Evolutionary conservation across 2,797 vertebrate species (phyloP).

Genomic region (Smutsia gigantea): DNA sequence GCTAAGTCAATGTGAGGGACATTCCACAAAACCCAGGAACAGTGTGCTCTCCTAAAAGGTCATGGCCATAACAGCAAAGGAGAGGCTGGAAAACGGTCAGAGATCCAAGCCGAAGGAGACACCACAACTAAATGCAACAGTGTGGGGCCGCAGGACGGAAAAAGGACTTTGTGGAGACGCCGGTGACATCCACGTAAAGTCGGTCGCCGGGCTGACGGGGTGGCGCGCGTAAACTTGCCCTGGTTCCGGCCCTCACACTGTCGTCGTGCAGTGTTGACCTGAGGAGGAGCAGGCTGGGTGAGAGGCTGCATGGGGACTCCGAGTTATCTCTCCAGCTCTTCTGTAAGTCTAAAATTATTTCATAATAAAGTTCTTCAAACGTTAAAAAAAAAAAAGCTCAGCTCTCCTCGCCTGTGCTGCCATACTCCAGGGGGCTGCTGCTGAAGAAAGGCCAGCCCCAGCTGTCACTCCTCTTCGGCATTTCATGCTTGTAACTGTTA

Average conservation of each 20-base stretch:
- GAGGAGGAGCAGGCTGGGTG: neutral
- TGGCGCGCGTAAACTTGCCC: rapidly evolving
- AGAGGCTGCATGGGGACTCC: neutral
- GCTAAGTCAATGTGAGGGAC: neutral
- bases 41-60: neutral
- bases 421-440: neutral
- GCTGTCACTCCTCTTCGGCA: neutral
- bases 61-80: neutral
- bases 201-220: rapidly evolving
- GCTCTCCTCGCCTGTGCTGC: neutral
- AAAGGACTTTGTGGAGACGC: neutral
- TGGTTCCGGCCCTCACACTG: neutral
- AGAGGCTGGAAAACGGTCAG: neutral
- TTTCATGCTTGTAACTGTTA: neutral
- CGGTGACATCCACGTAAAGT: neutral
- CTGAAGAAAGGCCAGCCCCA: rapidly evolving
- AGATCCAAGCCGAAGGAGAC: neutral
- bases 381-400: neutral
- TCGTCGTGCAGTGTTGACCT: too few species aligned
- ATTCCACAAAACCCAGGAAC: neutral
- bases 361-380: neutral
- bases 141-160: neutral
- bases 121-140: rapidly evolving
- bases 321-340: neutral
- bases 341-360: neutral